These are phyloP conservation scores for Sebastes elongatus DNA, from an alignment of 2,797 vertebrate genomes.

Conservation along the genomic window DNA sequence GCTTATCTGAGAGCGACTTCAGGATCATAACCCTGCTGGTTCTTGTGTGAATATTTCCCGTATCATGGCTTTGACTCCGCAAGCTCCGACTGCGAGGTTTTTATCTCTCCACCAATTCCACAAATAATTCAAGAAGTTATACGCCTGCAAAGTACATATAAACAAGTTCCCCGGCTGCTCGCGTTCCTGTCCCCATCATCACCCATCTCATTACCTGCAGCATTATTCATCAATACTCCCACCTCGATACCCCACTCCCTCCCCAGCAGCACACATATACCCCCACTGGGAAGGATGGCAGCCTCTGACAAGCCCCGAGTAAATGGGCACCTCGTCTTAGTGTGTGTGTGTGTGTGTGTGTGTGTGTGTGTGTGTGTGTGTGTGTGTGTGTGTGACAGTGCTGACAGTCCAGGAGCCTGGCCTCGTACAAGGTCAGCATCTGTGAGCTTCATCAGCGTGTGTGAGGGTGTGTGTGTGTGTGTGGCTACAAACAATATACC, in stretches of 20 bases:
- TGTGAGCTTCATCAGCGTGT: conserved; percentile 66
- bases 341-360: conserved; percentile 2
- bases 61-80: conserved; percentile 3
- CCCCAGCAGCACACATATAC: conserved; percentile 52
- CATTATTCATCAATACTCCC: conserved; percentile 73
- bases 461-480: background rate
- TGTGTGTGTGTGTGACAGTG: conserved; percentile 18
- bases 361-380: conserved; percentile 5
- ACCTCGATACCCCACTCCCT: conserved; percentile 37
- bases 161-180: conserved; percentile 56
- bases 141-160: conserved; percentile 43
- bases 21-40: conserved; percentile 13
- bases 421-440: conserved; percentile 80
- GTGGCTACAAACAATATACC: conserved; percentile 75
- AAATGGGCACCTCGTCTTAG: conserved; percentile 59
- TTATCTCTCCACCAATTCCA: conserved; percentile 37
- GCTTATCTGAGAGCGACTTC: conserved; percentile 28
- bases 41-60: background rate
- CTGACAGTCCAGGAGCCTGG: conserved; percentile 76
- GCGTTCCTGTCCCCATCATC: conserved; percentile 59
- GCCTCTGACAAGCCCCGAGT: conserved; percentile 63
- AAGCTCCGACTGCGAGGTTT: background rate
- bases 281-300: conserved; percentile 65
- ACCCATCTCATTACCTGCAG: conserved; percentile 69
- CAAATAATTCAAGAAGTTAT: conserved; percentile 52